These are phyloP conservation scores for Apostichopus leukothele DNA, from an alignment of 53 echinoderm and acorn worm species.

Conservation along the genomic window DNA sequence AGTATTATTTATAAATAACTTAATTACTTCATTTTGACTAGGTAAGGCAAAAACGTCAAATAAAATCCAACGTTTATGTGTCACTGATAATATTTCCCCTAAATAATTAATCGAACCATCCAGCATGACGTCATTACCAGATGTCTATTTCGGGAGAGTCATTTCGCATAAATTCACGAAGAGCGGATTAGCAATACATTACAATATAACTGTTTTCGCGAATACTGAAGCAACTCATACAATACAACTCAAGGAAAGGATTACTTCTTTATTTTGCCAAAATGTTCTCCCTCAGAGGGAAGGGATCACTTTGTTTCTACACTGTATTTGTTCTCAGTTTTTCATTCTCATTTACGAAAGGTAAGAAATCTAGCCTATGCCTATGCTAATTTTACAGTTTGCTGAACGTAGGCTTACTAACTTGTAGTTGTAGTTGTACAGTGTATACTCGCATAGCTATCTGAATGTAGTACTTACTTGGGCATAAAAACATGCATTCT, in stretches of 20 bases:
- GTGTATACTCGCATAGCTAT: no score
- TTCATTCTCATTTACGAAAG: slow-evolving; percentile 26
- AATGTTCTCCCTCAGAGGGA: slow-evolving; percentile 38
- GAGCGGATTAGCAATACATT: background rate
- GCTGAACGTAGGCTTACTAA: no score
- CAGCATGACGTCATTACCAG: slow-evolving; percentile 1
- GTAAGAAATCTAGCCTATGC: background rate
- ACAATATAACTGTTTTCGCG: slow-evolving; percentile 6
- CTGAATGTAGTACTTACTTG: no score
- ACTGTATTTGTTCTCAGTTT: slow-evolving; percentile 1
- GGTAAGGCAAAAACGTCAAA: no score
- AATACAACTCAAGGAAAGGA: background rate
- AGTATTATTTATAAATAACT: no score
- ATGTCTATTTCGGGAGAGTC: slow-evolving; percentile 22
- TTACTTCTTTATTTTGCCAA: slow-evolving; percentile 1
- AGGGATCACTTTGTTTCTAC: slow-evolving; percentile 15
- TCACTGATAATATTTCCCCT: background rate
- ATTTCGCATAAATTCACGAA: slow-evolving; percentile 20
- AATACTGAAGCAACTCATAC: slow-evolving; percentile 1
- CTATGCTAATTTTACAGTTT: no score
- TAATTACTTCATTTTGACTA: no score
- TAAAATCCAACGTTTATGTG: background rate
- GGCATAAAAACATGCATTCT: no score
- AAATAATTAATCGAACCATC: background rate
- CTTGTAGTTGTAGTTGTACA: no score